phyloP scores from a whole-genome alignment of 1,140 invertebrate species.

The Lineus longissimus region DNA sequence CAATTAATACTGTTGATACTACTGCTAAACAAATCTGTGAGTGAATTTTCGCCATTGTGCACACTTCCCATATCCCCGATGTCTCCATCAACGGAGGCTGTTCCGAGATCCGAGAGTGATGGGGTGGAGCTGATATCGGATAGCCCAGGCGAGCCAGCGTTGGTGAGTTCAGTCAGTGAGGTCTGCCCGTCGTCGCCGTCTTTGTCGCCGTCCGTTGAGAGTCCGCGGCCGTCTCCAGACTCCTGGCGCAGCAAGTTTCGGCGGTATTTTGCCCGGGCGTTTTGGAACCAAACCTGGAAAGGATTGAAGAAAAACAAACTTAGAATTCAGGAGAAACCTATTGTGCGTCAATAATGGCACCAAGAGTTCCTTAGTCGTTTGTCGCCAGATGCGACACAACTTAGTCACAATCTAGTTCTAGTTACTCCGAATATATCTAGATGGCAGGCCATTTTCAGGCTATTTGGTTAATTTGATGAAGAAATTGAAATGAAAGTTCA shows the following conservation, averaged over 20 bases:
- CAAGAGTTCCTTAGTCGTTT: no score
- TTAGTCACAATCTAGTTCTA: no score
- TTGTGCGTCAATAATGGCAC: no score
- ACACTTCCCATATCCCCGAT: background rate
- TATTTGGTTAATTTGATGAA: no score
- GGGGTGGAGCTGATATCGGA: constrained; percentile 47
- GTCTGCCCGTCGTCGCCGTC: constrained; percentile 5
- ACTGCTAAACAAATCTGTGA: constrained; percentile 30
- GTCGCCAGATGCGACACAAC: no score
- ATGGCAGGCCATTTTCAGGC: no score
- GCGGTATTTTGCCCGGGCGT: constrained; percentile 94
- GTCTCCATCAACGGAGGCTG: constrained; percentile 15
- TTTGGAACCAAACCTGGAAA: constrained; percentile 97
- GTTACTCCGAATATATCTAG: no score
- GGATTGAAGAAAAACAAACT: background rate
- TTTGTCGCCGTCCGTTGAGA: constrained; percentile 43
- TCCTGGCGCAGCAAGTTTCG: constrained; percentile 85
- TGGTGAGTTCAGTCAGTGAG: constrained; percentile 8
- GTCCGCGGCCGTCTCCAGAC: constrained; percentile 43
- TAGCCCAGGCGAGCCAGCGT: constrained; percentile 27
- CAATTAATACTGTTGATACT: constrained; percentile 29
- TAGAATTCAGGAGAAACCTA: no score
- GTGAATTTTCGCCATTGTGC: constrained; percentile 17
- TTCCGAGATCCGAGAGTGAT: constrained; percentile 36
- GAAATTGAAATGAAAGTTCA: no score